Evolutionary conservation across 2,797 vertebrate species (phyloP).

Genomic region (Oophaga sylvatica): DNA sequence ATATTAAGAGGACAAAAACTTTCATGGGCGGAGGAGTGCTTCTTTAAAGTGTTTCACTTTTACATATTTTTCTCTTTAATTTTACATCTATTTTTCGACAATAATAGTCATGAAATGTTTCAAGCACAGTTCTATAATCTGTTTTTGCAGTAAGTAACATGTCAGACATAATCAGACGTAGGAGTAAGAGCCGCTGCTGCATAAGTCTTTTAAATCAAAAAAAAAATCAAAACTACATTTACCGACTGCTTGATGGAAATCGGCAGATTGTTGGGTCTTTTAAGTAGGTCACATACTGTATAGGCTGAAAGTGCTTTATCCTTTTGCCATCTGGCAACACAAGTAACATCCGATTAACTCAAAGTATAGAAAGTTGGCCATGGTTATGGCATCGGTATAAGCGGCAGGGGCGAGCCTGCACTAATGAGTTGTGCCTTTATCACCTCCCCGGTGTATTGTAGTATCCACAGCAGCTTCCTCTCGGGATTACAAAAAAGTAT

Average conservation of each 20-base stretch:
- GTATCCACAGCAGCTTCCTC: conserved; percentile 24
- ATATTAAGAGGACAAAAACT: too few species aligned
- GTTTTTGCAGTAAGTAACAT: neutral
- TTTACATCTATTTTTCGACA: neutral
- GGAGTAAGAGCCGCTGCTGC: conserved; percentile 49
- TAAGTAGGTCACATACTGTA: conserved; percentile 88
- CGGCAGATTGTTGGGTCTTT: conserved; percentile 74
- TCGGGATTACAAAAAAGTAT: conserved; percentile 13
- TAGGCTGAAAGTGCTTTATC: conserved; percentile 72
- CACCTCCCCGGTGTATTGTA: conserved; percentile 32
- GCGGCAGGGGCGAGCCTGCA: neutral
- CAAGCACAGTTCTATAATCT: neutral
- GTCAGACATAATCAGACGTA: conserved; percentile 7
- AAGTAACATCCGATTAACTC: conserved; percentile 81
- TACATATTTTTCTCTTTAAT: neutral
- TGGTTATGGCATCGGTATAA: conserved; percentile 24
- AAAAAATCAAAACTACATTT: conserved; percentile 75
- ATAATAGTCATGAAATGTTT: conserved; percentile 2
- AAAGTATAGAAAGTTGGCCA: conserved; percentile 78
- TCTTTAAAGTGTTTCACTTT: too few species aligned
- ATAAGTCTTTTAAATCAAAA: conserved; percentile 69
- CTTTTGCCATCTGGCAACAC: conserved; percentile 86
- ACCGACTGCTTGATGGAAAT: conserved; percentile 70
- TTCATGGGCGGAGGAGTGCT: too few species aligned
- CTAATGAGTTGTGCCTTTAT: conserved; percentile 30